A percentile compares a stretch with the other conserved stretches of the same genome.
These are phyloP conservation scores for Bradypodion pumilum DNA, from an alignment of 2,797 vertebrate species.

Conservation along the genomic window DNA sequence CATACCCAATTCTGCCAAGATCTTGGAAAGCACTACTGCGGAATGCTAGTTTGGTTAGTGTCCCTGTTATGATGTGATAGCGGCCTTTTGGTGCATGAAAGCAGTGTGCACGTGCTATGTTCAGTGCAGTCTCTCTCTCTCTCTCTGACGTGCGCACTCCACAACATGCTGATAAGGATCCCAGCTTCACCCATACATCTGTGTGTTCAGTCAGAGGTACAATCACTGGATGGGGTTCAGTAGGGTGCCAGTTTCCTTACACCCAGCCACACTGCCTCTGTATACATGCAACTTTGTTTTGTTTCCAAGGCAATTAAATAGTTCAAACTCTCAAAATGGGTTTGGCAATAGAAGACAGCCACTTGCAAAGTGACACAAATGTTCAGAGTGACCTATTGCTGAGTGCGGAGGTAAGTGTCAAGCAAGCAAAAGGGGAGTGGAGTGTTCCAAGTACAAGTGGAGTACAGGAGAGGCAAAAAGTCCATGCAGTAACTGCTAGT, in stretches of 20 bases:
- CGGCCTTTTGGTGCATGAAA: neutral
- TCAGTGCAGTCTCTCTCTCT: neutral
- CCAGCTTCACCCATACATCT: neutral
- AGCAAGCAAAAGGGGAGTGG: conserved; percentile 41
- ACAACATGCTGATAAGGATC: neutral
- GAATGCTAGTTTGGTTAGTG: neutral
- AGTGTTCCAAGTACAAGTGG: conserved; percentile 22
- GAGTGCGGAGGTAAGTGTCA: neutral
- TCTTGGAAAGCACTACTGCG: neutral
- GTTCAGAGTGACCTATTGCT: conserved; percentile 36
- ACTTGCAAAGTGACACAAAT: conserved; percentile 43
- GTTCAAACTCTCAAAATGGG: conserved; percentile 54
- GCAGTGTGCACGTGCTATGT: conserved; percentile 5
- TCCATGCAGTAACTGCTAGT: neutral
- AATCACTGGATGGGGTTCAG: neutral
- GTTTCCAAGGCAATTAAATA: conserved; percentile 62
- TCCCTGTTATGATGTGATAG: accelerated
- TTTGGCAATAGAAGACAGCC: conserved; percentile 55
- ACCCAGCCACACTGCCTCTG: conserved; percentile 7
- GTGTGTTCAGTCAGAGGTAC: neutral
- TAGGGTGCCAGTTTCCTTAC: neutral
- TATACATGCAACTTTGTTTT: conserved; percentile 32
- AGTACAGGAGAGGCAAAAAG: neutral
- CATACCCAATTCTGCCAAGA: neutral
- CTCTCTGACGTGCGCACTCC: neutral